Conservation (phyloP, 2,797 vertebrate species). For the Chelmon rostratus region DNA sequence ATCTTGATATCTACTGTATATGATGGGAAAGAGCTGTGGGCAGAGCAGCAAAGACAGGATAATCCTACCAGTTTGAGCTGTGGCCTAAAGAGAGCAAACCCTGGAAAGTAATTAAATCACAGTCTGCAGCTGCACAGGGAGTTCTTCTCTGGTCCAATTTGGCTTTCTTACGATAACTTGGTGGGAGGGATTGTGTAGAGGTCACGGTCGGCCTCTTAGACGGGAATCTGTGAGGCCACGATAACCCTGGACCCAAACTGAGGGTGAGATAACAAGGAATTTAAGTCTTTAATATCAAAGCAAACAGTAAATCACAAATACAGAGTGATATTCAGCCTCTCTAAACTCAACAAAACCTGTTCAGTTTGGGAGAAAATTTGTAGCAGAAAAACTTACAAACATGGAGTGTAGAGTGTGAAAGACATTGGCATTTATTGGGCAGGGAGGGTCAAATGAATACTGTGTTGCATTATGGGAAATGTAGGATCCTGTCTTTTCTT, state of each 20-base stretch:
- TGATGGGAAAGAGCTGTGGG: slow-evolving; percentile 34
- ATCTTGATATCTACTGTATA: slow-evolving; percentile 18
- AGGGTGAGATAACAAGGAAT: slow-evolving; percentile 13
- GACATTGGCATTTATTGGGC: too few relatives aligned
- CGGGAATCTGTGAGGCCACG: slow-evolving; percentile 35
- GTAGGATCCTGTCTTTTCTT: not conserved
- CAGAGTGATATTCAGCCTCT: too few relatives aligned
- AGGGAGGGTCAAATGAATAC: too few relatives aligned
- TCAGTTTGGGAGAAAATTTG: too few relatives aligned
- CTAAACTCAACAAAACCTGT: too few relatives aligned
- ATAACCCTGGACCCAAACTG: slow-evolving; percentile 28
- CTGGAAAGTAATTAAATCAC: slow-evolving; percentile 23
- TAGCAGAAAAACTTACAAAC: too few relatives aligned
- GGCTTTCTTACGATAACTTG: not conserved
- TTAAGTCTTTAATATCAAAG: slow-evolving; percentile 23
- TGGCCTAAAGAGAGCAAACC: slow-evolving; percentile 7
- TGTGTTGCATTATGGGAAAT: too few relatives aligned
- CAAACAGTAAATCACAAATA: not conserved
- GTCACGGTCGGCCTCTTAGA: slow-evolving; percentile 25
- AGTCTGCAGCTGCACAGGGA: slow-evolving; percentile 23
- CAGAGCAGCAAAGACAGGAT: slow-evolving; percentile 26
- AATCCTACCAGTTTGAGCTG: slow-evolving; percentile 20
- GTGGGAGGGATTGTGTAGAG: slow-evolving; percentile 16
- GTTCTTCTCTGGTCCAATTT: slow-evolving; percentile 19
- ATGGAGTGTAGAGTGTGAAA: too few relatives aligned